A percentile compares a stretch with the other conserved stretches of the same genome.
Evolutionary conservation across 2,113 vertebrate genomes (phyloP).

Genomic region (Caracal caracal): DNA sequence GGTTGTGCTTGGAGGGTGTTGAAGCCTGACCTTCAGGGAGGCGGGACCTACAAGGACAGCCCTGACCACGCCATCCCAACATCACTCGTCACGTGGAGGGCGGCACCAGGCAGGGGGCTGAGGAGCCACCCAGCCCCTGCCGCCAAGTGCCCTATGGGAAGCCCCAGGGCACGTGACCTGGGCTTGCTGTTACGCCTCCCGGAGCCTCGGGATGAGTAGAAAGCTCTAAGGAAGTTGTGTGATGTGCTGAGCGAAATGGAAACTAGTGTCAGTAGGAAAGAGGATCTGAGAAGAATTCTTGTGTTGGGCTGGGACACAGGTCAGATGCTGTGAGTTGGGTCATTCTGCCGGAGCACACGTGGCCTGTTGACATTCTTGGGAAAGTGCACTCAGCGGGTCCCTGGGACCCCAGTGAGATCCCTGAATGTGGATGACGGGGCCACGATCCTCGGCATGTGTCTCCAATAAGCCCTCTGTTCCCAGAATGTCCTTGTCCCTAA

Average conservation of each 20-base stretch:
- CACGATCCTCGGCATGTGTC: accelerated
- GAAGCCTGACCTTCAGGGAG: not conserved
- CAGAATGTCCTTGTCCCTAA: not conserved
- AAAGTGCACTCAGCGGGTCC: accelerated
- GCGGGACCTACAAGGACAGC: accelerated
- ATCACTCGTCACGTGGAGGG: accelerated
- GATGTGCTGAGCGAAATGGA: not conserved
- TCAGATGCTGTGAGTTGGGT: accelerated
- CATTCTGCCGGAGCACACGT: accelerated
- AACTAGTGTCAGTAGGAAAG: not conserved
- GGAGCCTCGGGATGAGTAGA: accelerated
- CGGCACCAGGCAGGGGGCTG: not conserved
- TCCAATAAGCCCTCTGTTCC: not conserved
- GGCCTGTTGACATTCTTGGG: accelerated
- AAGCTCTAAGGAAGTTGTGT: not conserved
- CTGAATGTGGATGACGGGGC: accelerated
- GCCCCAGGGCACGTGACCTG: not conserved
- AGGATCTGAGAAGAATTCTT: accelerated
- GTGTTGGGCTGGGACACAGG: accelerated
- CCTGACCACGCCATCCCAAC: accelerated
- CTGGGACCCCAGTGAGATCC: accelerated
- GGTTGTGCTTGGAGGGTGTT: accelerated
- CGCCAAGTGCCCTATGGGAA: accelerated
- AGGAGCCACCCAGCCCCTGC: too few relatives aligned
- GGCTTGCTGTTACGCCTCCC: accelerated